Percentiles rank a stretch among this genome's conserved stretches.
phyloP scores from a whole-genome alignment of 2,113 vertebrate genomes.

The Notechis scutatus region DNA sequence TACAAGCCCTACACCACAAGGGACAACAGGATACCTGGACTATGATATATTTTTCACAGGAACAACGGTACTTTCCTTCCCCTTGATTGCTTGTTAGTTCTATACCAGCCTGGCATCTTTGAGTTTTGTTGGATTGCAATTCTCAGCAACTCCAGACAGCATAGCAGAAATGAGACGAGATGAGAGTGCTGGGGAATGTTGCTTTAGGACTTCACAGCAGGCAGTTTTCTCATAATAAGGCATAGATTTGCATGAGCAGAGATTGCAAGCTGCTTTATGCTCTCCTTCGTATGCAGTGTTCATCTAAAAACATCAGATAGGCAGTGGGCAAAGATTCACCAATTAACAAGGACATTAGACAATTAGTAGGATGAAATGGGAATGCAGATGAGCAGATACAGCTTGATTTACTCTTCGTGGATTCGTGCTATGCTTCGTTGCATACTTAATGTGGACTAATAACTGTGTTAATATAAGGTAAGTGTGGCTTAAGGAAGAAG shows the following conservation, averaged over 20 bases:
- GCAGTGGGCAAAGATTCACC: not conserved
- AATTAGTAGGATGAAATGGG: not conserved
- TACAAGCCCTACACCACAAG: not conserved
- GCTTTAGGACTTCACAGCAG: not conserved
- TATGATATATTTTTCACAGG: not conserved
- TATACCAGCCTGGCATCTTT: not conserved
- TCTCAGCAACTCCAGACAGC: not conserved
- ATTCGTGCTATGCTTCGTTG: not conserved
- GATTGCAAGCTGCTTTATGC: not conserved
- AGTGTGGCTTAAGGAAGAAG: not conserved
- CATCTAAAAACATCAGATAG: not conserved
- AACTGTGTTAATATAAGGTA: not conserved
- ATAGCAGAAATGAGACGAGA: not conserved
- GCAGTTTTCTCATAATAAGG: not conserved
- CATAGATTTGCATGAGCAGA: not conserved
- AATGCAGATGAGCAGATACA: not conserved
- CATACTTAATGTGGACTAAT: not conserved
- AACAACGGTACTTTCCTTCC: not conserved
- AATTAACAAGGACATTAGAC: not conserved
- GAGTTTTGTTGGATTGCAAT: not conserved
- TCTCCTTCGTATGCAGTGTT: not conserved
- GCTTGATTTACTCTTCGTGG: not conserved
- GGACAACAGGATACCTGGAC: not conserved
- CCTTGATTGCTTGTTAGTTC: not conserved
- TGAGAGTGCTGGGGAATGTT: not conserved